phyloP scores from a whole-genome alignment of 1,140 invertebrate genomes.

The Probaryconus sp. region DNA sequence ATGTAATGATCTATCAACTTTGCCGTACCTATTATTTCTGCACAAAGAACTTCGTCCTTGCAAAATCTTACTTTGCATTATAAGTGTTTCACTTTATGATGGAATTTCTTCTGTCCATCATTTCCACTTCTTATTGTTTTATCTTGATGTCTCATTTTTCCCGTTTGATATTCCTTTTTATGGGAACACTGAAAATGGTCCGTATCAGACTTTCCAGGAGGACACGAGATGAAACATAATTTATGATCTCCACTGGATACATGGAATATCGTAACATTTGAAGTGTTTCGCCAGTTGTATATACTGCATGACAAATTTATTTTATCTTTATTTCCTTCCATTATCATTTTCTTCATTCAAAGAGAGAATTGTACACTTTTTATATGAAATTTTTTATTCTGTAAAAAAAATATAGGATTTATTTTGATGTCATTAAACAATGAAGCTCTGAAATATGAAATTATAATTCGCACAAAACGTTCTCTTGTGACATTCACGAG shows the following conservation, averaged over 20 bases:
- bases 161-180: slow-evolving; percentile 36
- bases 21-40: slow-evolving; percentile 11
- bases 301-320: not conserved
- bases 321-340: not conserved
- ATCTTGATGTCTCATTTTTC: slow-evolving; percentile 37
- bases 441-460: not conserved
- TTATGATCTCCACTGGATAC: not conserved
- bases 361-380: too few species aligned
- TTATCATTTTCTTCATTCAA: too few species aligned
- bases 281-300: not conserved
- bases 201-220: slow-evolving; percentile 10
- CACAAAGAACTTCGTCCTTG: not conserved
- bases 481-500: not conserved
- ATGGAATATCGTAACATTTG: slow-evolving; percentile 13
- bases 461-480: not conserved
- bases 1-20: not conserved
- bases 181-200: slow-evolving; percentile 21
- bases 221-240: slow-evolving; percentile 15
- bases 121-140: slow-evolving; percentile 30
- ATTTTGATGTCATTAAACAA: not conserved
- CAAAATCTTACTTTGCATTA: slow-evolving; percentile 17
- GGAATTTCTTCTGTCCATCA: slow-evolving; percentile 15
- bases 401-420: not conserved
- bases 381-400: too few species aligned
- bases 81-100: slow-evolving; percentile 29